phyloP scores from a whole-genome alignment of 2,113 vertebrate genomes.

The human (Homo sapiens) region GRCh38 chr12:97059001-97059500 shows the following conservation, averaged over 20 bases:
- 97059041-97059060: neutral
- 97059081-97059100: neutral
- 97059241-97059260: constrained; percentile 29
- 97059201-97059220: neutral
- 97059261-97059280: constrained; percentile 3
- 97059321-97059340: constrained; percentile 32
- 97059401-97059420: constrained; percentile 29
- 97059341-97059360: too few species aligned
- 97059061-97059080: neutral
- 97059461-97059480: constrained; percentile 50
- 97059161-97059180: neutral
- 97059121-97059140: neutral
- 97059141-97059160: neutral
- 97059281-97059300: neutral
- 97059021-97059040: neutral
- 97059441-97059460: constrained; percentile 23
- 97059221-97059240: neutral
- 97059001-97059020: neutral
- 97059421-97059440: constrained; percentile 28
- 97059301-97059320: constrained; percentile 39
- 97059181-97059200: neutral
- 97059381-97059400: constrained; percentile 42
- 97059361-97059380: constrained; percentile 30
- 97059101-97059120: neutral
- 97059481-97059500: constrained; percentile 37